Percentiles rank a stretch among this genome's conserved stretches.
phyloP scores from a whole-genome alignment of 2,797 vertebrate genomes.

The Chaetodon trifasciatus region DNA sequence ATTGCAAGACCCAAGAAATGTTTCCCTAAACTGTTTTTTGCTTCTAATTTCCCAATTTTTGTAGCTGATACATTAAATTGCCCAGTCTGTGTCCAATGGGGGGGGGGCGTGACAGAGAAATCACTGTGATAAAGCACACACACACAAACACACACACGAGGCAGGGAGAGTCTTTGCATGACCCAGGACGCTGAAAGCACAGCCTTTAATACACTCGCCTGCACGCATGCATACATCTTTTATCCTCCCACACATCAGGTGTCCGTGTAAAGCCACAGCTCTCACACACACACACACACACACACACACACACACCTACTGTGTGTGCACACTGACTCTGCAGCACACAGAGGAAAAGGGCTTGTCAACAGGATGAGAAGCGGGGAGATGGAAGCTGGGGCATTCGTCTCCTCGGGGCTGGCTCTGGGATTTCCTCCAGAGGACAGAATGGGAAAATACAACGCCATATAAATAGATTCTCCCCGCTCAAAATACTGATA shows the following conservation, averaged over 20 bases:
- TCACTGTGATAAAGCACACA: slow-evolving; percentile 14
- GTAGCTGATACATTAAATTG: slow-evolving; percentile 1
- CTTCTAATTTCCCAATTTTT: not conserved
- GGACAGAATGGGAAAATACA: slow-evolving; percentile 75
- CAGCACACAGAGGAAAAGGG: slow-evolving; percentile 51
- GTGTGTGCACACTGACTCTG: not conserved
- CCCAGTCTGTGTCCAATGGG: not conserved
- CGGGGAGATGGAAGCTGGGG: slow-evolving; percentile 66
- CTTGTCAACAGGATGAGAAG: slow-evolving; percentile 81
- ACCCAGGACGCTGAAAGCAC: slow-evolving; percentile 17
- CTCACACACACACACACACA: slow-evolving; percentile 48
- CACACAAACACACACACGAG: not conserved
- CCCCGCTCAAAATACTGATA: slow-evolving; percentile 64
- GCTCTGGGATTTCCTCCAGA: slow-evolving; percentile 78
- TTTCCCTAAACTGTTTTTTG: not conserved
- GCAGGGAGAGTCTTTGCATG: slow-evolving; percentile 18
- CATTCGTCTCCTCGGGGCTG: slow-evolving; percentile 66
- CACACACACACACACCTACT: slow-evolving; percentile 5
- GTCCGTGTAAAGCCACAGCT: slow-evolving; percentile 59
- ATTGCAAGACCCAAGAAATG: not conserved
- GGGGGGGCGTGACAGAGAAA: not conserved
- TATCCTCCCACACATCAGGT: slow-evolving; percentile 57
- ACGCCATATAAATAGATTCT: slow-evolving; percentile 77
- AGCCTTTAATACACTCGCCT: slow-evolving; percentile 46
- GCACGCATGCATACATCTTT: slow-evolving; percentile 59